Base-by-base conservation (phyloP, 1,140 invertebrate species). In the Drosophila takahashii region DNA sequence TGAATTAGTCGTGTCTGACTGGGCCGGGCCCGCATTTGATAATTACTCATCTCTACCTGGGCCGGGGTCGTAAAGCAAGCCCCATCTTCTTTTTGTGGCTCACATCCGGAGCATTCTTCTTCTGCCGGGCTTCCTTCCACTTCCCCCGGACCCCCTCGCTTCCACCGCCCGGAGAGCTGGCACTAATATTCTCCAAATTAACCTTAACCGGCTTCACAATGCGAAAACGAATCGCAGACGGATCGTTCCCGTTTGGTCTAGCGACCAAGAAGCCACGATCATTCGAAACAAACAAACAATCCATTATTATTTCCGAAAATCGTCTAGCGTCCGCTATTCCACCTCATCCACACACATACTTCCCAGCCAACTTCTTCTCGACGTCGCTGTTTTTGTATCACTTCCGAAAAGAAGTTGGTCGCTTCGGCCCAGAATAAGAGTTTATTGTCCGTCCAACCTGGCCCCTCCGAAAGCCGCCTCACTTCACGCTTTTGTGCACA, bases 161-260 rank as follows among this genome's bases (percentile, higher is more conserved):
- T 37, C 15, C 26, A 11, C 32, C 27, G 22, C 8, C 18, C 26
- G 9, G 34, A 41, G 47, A 37, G 45, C 59, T 76, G 72, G 65
- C 64, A 79, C 75, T 84, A 76, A 79, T 84, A 79, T 84, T 79
- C 61, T 78, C 71, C 66, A 89, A 79, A 87, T 79, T 87, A 87
- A 87, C 83, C 83, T 87, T 87, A 84, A 87, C 84, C 84, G 84
- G 76, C 79, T 79, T 83, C 66, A 89, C 79, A 87, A 83, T 83
- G 75, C 54, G 61, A 86, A 75, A 47, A 74, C 64, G 54, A 75
- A 47, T 67, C 64, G 54, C 41, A 86, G 65, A 87, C 79, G 51
- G 27, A 41, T 56, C 65, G 83, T 81, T 72, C 81, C 70, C 64
- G 83, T 87, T 86, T 64, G 65, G 70, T 50, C 50, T 44, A 22